Evolutionary conservation across 2,888 invertebrate species (phyloP), one percentile per base, ranked within the genome.

Genomic region (Noctua comes): DNA sequence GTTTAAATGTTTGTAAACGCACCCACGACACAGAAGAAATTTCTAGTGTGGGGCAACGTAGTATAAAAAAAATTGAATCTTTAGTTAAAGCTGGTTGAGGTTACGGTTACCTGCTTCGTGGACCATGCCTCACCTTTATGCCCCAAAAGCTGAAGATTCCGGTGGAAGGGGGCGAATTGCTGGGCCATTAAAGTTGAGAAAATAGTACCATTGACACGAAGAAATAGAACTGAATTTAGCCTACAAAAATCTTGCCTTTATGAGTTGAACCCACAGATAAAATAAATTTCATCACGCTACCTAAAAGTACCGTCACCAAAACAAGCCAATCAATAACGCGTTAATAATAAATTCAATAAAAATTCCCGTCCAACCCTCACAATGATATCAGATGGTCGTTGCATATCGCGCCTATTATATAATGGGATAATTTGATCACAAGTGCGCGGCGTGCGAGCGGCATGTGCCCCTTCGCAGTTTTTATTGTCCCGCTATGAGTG

Each of bases 371-470:
- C 74, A 64, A 79, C 91, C 88, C 90, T 90, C 89, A 88, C 93
- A 92, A 91, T 91, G 89, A 92, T 93, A 93, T 94, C 94, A 93
- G 93, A 93, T 93, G 94, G 88, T 90, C 88, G 87, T 85, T 89
- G 90, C 88, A 91, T 92, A 92, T 91, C 91, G 90, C 89, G 88
- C 90, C 90, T 93, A 93, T 95, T 95, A 94, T 94, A 93, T 94
- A 94, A 94, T 91, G 90, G 87, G 91, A 93, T 96, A 95, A 96
- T 94, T 95, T 92, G 93, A 95, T 95, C 93, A 93, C 87, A 90
- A 68, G 79, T 74, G 94, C 92, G 93, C 86, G 90, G 62, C 82
- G 40, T 90, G 75, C 69, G 94, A 92, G 92, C 86, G 91, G 72
- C 77, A 73, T 86, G 85, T 82, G 86, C 83, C 92, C 93, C 94